These are phyloP conservation scores for Spinus olivaceus DNA, from an alignment of 2,797 vertebrate genomes.

Conservation along the genomic window DNA sequence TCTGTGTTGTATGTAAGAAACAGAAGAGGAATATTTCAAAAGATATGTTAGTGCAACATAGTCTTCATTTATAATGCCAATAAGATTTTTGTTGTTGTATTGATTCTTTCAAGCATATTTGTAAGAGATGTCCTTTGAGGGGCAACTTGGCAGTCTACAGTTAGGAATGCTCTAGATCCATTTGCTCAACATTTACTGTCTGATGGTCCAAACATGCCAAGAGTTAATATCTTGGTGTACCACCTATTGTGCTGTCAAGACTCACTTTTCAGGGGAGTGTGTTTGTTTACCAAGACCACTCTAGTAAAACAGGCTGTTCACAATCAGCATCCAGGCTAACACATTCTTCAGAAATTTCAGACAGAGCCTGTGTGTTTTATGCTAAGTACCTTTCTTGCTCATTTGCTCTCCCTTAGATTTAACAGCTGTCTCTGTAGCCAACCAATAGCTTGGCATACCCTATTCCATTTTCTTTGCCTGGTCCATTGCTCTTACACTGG, in stretches of 20 bases:
- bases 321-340: background rate
- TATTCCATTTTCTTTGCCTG: background rate
- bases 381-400: background rate
- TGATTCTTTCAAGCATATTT: background rate
- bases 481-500: background rate
- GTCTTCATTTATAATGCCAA: background rate
- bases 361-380: background rate
- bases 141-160: background rate
- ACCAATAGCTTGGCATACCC: background rate
- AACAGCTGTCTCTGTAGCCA: background rate
- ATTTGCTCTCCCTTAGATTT: background rate
- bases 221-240: background rate
- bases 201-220: background rate
- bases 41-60: background rate
- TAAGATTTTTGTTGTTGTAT: rapidly evolving
- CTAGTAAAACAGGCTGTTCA: background rate
- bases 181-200: background rate
- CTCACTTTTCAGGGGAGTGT: background rate
- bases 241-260: background rate
- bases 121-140: background rate
- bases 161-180: background rate
- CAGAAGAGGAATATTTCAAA: background rate
- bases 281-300: background rate
- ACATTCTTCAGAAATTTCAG: background rate
- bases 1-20: background rate